Evolutionary conservation across 2,113 vertebrate species (phyloP).

Genomic region (Pionites leucogaster): DNA sequence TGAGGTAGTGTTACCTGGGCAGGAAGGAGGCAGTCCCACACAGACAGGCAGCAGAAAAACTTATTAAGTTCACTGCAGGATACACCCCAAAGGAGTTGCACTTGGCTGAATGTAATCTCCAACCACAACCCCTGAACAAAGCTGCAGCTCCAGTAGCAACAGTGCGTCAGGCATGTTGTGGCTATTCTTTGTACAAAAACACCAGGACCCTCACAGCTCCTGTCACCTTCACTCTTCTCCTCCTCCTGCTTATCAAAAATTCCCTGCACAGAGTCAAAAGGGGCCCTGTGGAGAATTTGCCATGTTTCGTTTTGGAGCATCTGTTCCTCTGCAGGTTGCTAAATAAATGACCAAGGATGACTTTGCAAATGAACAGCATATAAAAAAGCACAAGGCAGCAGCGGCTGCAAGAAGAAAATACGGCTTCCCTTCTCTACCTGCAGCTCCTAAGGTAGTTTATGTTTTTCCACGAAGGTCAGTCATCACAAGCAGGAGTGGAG

Average conservation of each 20-base stretch:
- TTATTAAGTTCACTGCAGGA: neutral
- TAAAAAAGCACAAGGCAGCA: neutral
- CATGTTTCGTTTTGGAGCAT: neutral
- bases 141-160: neutral
- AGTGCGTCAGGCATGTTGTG: accelerated
- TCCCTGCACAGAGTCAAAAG: neutral
- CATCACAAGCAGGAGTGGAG: neutral
- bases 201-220: neutral
- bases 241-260: neutral
- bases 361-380: neutral
- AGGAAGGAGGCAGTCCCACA: neutral
- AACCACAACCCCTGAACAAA: neutral
- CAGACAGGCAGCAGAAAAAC: neutral
- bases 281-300: accelerated
- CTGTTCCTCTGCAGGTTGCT: neutral
- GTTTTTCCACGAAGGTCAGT: neutral
- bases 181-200: neutral
- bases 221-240: neutral
- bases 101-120: neutral
- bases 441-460: neutral
- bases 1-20: neutral
- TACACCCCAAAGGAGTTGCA: neutral
- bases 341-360: neutral
- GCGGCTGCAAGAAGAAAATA: neutral
- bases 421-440: neutral